These are phyloP conservation scores for Platycercus adscitus DNA, from an alignment of 2,113 vertebrate species.

Conservation along the genomic window DNA sequence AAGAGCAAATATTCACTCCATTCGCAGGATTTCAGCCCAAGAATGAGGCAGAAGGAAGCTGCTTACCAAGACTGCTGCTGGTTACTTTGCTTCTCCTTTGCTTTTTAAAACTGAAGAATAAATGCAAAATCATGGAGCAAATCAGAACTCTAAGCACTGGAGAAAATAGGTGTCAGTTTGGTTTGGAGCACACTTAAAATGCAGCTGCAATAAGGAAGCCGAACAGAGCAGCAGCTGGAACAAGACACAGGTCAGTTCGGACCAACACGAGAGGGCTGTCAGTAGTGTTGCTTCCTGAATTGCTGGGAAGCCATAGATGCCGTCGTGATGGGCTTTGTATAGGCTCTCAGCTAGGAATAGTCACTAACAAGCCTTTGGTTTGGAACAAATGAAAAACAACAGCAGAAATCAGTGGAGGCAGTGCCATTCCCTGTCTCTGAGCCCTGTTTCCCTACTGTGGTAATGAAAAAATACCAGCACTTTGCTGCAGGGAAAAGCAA, in stretches of 20 bases:
- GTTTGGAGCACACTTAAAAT: neutral
- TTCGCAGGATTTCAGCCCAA: neutral
- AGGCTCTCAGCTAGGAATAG: neutral
- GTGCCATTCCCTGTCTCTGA: neutral
- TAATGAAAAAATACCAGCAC: neutral
- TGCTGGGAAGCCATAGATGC: neutral
- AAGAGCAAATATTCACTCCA: neutral
- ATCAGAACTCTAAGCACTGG: neutral
- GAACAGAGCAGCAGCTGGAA: neutral
- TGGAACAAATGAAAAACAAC: neutral
- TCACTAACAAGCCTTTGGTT: neutral
- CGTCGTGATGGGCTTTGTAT: neutral
- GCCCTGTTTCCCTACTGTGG: neutral
- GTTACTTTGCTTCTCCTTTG: neutral
- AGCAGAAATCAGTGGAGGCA: neutral
- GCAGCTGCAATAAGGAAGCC: neutral
- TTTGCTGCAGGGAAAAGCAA: conserved; percentile 30
- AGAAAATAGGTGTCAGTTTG: neutral
- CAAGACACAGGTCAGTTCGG: fast-evolving
- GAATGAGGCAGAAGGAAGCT: neutral
- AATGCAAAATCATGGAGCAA: neutral
- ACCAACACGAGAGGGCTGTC: neutral
- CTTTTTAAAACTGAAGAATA: neutral
- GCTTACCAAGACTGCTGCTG: neutral
- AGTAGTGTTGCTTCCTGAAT: fast-evolving